Evolutionary conservation across 2,888 invertebrate genomes (phyloP).

Genomic region (Melipona bicolor): DNA sequence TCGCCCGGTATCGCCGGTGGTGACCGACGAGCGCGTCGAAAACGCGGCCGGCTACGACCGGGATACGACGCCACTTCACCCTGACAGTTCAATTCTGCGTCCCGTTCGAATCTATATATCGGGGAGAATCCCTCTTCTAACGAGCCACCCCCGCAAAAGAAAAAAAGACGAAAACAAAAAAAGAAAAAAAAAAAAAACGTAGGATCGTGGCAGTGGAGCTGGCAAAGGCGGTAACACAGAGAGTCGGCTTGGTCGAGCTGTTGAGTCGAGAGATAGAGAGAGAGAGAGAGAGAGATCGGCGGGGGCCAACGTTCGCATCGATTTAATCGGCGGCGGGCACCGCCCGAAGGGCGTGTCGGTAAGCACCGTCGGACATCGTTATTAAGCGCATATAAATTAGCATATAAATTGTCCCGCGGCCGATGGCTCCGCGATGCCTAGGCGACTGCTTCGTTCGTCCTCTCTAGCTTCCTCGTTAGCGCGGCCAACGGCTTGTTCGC

Average conservation of each 20-base stretch:
- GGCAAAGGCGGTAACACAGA: not conserved
- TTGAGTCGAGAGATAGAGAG: not conserved
- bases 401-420: conserved; percentile 83
- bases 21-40: conserved; percentile 4
- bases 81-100: conserved; percentile 21
- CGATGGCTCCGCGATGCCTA: conserved; percentile 47
- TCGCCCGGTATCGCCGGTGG: not conserved
- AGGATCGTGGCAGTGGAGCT: not conserved
- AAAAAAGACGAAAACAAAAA: no score
- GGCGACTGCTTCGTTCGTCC: conserved; percentile 25
- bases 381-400: conserved; percentile 84
- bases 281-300: conserved; percentile 16
- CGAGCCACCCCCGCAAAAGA: not conserved
- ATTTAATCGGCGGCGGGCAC: conserved; percentile 77
- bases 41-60: conserved; percentile 2
- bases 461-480: conserved; percentile 28
- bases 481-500: not conserved
- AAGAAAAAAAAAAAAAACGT: not conserved
- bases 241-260: not conserved
- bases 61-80: conserved; percentile 10
- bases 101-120: conserved; percentile 17
- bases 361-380: conserved; percentile 83
- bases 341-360: conserved; percentile 82
- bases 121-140: not conserved
- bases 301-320: conserved; percentile 72